Conservation (phyloP, 2,888 invertebrate genomes). For the Amorpha juglandis region DNA sequence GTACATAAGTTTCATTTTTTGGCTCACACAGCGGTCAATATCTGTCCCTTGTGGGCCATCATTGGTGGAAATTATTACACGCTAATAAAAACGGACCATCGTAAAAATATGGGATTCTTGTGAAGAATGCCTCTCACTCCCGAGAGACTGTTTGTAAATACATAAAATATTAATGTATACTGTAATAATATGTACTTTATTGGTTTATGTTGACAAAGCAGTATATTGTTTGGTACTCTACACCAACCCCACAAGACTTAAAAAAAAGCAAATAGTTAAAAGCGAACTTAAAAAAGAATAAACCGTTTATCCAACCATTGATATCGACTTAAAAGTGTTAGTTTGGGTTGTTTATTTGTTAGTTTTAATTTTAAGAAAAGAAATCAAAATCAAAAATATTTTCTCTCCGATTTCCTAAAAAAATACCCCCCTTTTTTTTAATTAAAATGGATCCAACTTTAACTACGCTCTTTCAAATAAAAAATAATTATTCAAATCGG, state of each 20-base stretch:
- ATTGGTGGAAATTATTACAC: slow-evolving; percentile 11
- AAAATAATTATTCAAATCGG: too few relatives aligned
- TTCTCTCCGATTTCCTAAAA: too few relatives aligned
- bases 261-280: too few relatives aligned
- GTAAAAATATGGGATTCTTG: slow-evolving; percentile 19
- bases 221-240: not conserved
- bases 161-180: not conserved
- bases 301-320: too few relatives aligned
- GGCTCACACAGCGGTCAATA: slow-evolving; percentile 3
- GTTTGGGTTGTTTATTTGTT: too few relatives aligned
- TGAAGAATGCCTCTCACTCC: not conserved
- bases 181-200: not conserved
- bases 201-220: not conserved
- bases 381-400: too few relatives aligned
- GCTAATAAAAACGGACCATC: slow-evolving; percentile 22
- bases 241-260: not conserved
- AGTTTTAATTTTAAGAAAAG: too few relatives aligned
- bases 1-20: slow-evolving; percentile 6
- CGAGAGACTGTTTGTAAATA: slow-evolving; percentile 4
- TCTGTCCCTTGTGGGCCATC: slow-evolving; percentile 12
- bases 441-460: too few relatives aligned
- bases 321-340: too few relatives aligned
- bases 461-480: too few relatives aligned
- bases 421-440: too few relatives aligned
- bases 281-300: too few relatives aligned